These are phyloP conservation scores for Piaya cayana DNA, from an alignment of 2,113 vertebrate species.

Conservation along the genomic window DNA sequence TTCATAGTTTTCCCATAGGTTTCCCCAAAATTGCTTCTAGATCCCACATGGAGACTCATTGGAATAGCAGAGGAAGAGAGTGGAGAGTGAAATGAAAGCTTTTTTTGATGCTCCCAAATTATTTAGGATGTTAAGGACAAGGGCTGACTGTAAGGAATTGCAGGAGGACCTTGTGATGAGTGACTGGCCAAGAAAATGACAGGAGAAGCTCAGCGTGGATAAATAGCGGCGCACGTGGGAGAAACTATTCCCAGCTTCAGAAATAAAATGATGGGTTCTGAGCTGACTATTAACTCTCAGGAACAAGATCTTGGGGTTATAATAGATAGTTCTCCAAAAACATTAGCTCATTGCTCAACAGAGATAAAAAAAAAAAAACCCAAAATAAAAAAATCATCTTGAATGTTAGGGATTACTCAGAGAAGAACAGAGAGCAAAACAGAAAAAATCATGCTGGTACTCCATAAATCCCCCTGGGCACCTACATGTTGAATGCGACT, in stretches of 20 bases:
- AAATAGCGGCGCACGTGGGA: background rate
- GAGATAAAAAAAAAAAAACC: background rate
- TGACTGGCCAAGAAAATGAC: constrained; percentile 32
- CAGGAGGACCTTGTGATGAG: constrained; percentile 13
- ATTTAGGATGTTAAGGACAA: constrained; percentile 7
- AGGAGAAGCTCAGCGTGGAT: background rate
- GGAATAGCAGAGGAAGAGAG: background rate
- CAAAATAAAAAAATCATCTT: background rate
- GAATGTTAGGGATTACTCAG: constrained; percentile 51
- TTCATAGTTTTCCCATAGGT: background rate
- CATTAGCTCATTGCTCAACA: constrained; percentile 53
- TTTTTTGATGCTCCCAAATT: background rate
- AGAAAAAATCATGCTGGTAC: background rate
- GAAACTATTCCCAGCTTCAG: constrained; percentile 19
- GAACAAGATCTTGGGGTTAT: constrained; percentile 25
- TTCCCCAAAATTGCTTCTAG: background rate
- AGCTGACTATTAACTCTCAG: constrained; percentile 36
- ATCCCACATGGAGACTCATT: background rate
- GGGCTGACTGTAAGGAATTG: background rate
- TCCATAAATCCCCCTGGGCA: background rate
- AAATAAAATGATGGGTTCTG: constrained; percentile 31
- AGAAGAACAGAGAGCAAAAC: constrained; percentile 16
- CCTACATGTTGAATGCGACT: fast-evolving
- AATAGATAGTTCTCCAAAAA: constrained; percentile 1
- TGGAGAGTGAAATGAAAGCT: background rate